Evolutionary conservation across 2,113 vertebrate species (phyloP).

Genomic region (Cephalophus harveyi): DNA sequence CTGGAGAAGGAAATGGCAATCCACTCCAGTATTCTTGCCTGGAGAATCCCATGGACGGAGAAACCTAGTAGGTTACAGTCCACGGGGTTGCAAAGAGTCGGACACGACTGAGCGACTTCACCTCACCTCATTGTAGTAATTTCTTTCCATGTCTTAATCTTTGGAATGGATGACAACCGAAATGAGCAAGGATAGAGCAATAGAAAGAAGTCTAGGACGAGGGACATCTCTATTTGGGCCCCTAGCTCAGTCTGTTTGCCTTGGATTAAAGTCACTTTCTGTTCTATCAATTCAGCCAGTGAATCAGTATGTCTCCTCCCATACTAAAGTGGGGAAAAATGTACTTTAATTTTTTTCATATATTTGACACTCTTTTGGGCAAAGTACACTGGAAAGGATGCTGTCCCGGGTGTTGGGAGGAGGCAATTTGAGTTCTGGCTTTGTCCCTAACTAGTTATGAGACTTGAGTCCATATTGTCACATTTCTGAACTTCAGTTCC

Average conservation of each 20-base stretch:
- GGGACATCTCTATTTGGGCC: background rate
- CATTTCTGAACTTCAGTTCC: background rate
- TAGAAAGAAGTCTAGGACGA: background rate
- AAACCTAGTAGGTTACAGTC: no score
- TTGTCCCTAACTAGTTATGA: background rate
- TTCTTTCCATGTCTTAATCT: background rate
- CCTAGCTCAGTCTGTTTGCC: background rate
- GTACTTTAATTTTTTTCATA: background rate
- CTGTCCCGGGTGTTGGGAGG: background rate
- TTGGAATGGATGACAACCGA: background rate
- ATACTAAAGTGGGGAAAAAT: background rate
- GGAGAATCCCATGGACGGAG: no score
- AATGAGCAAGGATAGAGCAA: background rate
- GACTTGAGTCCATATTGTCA: background rate
- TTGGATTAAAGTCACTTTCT: background rate
- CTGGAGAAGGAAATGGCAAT: no score
- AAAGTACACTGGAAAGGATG: background rate
- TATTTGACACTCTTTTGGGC: background rate
- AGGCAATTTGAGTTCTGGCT: background rate
- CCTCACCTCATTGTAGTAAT: background rate
- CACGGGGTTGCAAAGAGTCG: no score
- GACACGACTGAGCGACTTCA: no score
- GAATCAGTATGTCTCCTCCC: background rate
- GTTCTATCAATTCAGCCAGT: background rate
- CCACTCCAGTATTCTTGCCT: no score